Evolutionary conservation across 2,113 vertebrate species (phyloP).

Genomic region (Electrona antarctica): DNA sequence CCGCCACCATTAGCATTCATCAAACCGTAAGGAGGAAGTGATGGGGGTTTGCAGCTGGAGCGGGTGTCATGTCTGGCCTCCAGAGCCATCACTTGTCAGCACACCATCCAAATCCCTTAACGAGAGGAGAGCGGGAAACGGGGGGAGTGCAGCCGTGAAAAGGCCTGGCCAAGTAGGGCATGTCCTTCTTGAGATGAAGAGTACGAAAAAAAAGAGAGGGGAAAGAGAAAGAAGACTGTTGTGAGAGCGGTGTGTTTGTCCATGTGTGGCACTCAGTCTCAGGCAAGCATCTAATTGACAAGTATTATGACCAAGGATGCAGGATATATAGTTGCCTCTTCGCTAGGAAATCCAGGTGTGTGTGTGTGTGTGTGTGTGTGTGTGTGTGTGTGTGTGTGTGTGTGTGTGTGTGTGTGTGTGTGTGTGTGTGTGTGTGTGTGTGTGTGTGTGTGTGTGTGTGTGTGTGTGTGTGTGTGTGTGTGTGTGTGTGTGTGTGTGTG

Average conservation of each 20-base stretch:
- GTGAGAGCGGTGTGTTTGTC: neutral
- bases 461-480: slow-evolving; percentile 1
- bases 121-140: slow-evolving; percentile 15
- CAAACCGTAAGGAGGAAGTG: slow-evolving; percentile 57
- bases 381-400: slow-evolving; percentile 43
- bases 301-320: neutral
- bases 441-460: neutral
- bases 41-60: slow-evolving; percentile 40
- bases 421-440: neutral
- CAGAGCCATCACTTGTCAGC: slow-evolving; percentile 41
- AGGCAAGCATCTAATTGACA: slow-evolving; percentile 12
- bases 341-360: slow-evolving; percentile 13
- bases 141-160: neutral
- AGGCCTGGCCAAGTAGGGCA: slow-evolving; percentile 22
- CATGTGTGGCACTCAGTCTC: neutral
- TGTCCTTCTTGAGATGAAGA: slow-evolving; percentile 9
- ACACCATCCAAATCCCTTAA: slow-evolving; percentile 28
- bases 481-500: slow-evolving; percentile 36
- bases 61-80: slow-evolving; percentile 38
- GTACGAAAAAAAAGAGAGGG: slow-evolving; percentile 3
- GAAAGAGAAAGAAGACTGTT: slow-evolving; percentile 7
- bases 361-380: no score
- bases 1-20: slow-evolving; percentile 64
- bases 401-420: slow-evolving; percentile 43
- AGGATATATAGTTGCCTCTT: slow-evolving; percentile 1